Conservation (phyloP, 1,140 invertebrate genomes). For the Diploscapter pachys region DNA sequence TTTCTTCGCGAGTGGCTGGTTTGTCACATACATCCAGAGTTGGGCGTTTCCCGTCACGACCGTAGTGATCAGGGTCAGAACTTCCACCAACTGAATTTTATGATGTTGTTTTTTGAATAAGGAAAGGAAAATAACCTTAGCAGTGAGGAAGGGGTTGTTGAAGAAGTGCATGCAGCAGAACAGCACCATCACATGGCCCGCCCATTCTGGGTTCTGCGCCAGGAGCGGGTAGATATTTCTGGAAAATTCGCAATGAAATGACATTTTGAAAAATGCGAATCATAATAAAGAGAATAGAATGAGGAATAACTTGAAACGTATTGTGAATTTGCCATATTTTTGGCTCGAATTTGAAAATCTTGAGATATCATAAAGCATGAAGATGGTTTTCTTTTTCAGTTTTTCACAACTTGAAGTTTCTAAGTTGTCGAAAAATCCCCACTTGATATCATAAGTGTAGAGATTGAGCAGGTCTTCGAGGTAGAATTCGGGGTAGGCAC, state of each 20-base stretch:
- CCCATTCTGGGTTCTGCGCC: conserved; percentile 6
- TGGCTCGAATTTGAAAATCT: not conserved
- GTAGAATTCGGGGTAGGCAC: conserved; percentile 89
- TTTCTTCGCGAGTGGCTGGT: conserved; percentile 78
- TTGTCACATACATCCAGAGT: conserved; percentile 66
- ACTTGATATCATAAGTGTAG: conserved; percentile 73
- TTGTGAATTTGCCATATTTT: not conserved
- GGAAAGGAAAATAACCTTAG: not conserved
- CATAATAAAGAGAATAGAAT: conserved; percentile 4
- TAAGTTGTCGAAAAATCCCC: conserved; percentile 65
- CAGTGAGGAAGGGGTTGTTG: not conserved
- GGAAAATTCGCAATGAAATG: not conserved
- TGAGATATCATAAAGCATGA: conserved; percentile 63
- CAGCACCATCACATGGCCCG: not conserved
- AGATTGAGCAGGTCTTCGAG: conserved; percentile 93
- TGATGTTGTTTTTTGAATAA: not conserved
- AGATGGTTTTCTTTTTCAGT: not conserved
- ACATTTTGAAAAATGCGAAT: not conserved
- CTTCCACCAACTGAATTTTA: too few relatives aligned
- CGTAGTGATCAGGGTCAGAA: too few relatives aligned
- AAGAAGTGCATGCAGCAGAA: conserved; percentile 15
- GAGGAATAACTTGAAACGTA: conserved; percentile 9
- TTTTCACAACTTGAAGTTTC: not conserved
- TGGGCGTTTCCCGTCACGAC: too few relatives aligned
- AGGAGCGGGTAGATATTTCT: not conserved